Conservation (phyloP, 2,113 vertebrate species). For the Mus pahari region DNA sequence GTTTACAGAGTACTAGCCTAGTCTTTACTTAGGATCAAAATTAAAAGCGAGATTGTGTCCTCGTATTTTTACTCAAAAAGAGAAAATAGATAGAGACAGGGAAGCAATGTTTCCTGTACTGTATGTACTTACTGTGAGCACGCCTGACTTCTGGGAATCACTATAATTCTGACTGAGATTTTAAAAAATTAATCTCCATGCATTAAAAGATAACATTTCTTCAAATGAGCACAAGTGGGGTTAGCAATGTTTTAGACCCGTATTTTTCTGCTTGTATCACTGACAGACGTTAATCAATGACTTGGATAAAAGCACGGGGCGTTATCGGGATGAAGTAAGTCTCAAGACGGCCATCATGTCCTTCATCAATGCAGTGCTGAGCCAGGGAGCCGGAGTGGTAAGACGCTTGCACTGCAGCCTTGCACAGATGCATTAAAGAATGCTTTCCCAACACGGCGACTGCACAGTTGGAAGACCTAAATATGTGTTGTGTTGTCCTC, state of each 20-base stretch:
- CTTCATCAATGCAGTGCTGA: constrained; percentile 98
- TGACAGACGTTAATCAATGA: constrained; percentile 96
- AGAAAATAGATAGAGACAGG: not conserved
- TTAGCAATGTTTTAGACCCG: constrained; percentile 35
- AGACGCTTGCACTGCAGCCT: constrained; percentile 59
- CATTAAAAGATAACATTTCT: not conserved
- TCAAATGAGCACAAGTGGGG: not conserved
- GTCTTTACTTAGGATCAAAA: constrained; percentile 24
- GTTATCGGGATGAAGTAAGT: constrained; percentile 98
- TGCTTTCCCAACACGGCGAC: not conserved
- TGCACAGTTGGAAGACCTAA: constrained; percentile 16
- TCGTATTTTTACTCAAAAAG: not conserved
- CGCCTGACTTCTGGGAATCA: not conserved
- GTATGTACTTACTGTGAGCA: not conserved
- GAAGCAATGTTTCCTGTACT: not conserved
- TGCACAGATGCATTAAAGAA: not conserved
- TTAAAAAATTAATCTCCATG: constrained; percentile 5
- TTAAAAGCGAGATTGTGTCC: not conserved
- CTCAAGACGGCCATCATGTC: constrained; percentile 99
- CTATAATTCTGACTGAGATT: constrained; percentile 7
- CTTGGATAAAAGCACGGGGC: constrained; percentile 95
- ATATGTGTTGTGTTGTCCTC: constrained; percentile 30
- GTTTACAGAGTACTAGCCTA: not conserved
- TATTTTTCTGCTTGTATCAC: not conserved
- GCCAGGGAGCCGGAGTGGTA: constrained; percentile 98